These are phyloP conservation scores for Mastomys coucha DNA, from an alignment of 2,113 vertebrate genomes.

Conservation along the genomic window DNA sequence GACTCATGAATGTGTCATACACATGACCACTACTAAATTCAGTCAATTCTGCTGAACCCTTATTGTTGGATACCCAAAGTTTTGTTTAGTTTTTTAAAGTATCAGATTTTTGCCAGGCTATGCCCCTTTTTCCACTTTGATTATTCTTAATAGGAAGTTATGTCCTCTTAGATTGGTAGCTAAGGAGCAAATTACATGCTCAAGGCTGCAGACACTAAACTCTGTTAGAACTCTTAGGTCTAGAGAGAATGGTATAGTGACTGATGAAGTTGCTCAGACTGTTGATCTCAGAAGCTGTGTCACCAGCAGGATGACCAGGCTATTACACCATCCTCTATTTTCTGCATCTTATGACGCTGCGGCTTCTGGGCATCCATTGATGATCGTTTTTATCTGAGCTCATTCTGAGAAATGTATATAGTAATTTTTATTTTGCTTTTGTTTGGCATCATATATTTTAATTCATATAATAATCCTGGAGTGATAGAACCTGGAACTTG, in stretches of 20 bases:
- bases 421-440: constrained; percentile 9
- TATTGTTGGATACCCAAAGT: not conserved
- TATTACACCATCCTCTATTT: not conserved
- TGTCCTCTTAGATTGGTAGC: not conserved
- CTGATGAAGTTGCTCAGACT: not conserved
- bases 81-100: not conserved
- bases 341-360: not conserved
- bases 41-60: not conserved
- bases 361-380: not conserved
- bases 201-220: not conserved
- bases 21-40: not conserved
- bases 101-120: not conserved
- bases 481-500: not conserved
- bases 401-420: not conserved
- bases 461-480: not conserved
- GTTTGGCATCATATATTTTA: not conserved
- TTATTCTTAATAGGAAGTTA: not conserved
- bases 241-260: not conserved
- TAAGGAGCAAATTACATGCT: not conserved
- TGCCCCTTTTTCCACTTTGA: not conserved
- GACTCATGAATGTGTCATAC: not conserved
- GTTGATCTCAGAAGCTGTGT: not conserved
- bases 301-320: not conserved
- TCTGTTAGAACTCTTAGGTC: not conserved
- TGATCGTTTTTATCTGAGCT: not conserved